Base-by-base conservation (phyloP, 2,888 invertebrate species). In the Drosophila setosimentum region DNA sequence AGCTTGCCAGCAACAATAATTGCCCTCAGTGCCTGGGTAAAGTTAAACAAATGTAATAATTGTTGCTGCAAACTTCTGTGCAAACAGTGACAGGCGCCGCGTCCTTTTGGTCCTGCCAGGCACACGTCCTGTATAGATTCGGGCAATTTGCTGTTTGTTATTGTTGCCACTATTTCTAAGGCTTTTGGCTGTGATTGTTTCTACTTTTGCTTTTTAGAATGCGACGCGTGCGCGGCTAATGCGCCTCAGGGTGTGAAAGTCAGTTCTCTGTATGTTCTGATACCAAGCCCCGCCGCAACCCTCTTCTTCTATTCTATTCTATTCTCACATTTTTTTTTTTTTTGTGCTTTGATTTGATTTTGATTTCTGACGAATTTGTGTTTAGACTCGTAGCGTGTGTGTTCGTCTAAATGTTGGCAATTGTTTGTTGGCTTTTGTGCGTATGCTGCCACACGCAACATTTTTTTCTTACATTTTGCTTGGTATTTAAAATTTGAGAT, bases 161-260 rank as follows among this genome's bases (percentile, higher is more conserved):
- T 77, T 83, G 68, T 82, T 83, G 80, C 78, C 81, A 82, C 85
- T 87, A 83, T 84, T 89, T 85, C 76, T 49, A 70, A 76, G 40
- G 76, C 63, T 68, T 71, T 69, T 54, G 64, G 64, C 80, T 76
- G 70, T 78, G 81, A 88, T 89, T 89, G 78, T 85, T 85, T 87
- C 80, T 68, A 75, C 76, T 78, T 76, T 69, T 68, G 55, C 70
- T 67, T 79, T 82, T 68, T 77, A 64, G 73, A 66, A 58, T 24
- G 63, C 30, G 90, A 49, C 89, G 79, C 81, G 82, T 83, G 83
- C 78, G 69, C 86, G 76, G 87, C 92, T 89, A 91, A 91, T 90
- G 83, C 80, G 91, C 92, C 92, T 87, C 86, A 75, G 92, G 92
- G 92, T 91, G 92, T 91, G 84, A 92, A 92, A 92, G 92, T 92